Base-by-base conservation (phyloP, 2,113 vertebrate genomes). In the Cryptotis parvus region DNA sequence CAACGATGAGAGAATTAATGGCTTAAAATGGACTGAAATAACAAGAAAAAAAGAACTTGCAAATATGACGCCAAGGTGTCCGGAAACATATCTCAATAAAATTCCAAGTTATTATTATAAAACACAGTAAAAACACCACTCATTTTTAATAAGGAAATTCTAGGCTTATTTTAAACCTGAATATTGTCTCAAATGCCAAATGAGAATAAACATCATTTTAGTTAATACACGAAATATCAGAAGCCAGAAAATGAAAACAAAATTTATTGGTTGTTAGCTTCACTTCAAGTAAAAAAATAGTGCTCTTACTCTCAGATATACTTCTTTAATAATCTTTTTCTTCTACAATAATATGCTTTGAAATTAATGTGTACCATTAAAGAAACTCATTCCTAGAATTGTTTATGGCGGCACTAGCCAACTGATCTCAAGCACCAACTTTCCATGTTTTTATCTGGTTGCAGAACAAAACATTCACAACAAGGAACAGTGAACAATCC, bases 341-440 rank as follows among this genome's bases (percentile, higher is more conserved):
- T 41, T 61, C 6, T 69, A 82, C 1, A 74, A 77, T 18, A 20
- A 15, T 52, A 1, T 58, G 14, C 15, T 65, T 85, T 41, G 27
- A 52, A 76, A 66, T 0, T 22, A 90, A 68, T 1, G 14, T 79
- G 2, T 29, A 15, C 85, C 49, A 3, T 4, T 55, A 1, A 2
- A 41, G n/a, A 87, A 91, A 65, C 41, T 58, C 66, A 90, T 73
- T 1, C 68, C 39, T 87, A 27, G 79, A 72, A 33, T 58, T 43
- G 69, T 37, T 58, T 65, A 69, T 41, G 18, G 8, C 35, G 41
- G 14, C 26, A 65, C 75, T 66, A 3, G 75, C 63, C 26, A 65
- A 31, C 26, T 45, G 10, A 91, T 65, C 74, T 65, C 26, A 89
- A 70, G 3, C 22, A 70, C 10, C 2, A 73, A 14, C 39, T 77